phyloP scores from a whole-genome alignment of 2,888 invertebrate genomes.

The Lycophotia porphyrea region DNA sequence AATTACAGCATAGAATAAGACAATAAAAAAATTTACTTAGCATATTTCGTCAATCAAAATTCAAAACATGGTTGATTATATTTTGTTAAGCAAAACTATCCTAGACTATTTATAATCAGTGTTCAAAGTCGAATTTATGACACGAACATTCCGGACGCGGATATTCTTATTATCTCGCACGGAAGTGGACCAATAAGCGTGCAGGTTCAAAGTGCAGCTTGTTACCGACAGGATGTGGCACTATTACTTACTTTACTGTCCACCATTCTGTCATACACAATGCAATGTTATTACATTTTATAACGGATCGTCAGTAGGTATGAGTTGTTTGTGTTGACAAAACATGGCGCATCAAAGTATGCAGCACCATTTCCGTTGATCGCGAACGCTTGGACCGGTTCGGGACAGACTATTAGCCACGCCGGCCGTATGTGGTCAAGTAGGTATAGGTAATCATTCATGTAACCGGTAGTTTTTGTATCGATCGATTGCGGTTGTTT shows the following conservation, averaged over 20 bases:
- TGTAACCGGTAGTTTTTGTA: conserved; percentile 31
- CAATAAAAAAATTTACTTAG: background rate
- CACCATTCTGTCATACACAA: conserved; percentile 31
- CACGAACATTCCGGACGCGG: conserved; percentile 39
- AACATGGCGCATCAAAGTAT: conserved; percentile 40
- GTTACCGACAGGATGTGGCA: conserved; percentile 48
- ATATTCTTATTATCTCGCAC: conserved; percentile 35
- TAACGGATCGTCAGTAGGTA: conserved; percentile 22
- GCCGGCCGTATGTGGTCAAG: conserved; percentile 40
- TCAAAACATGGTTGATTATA: conserved; percentile 4
- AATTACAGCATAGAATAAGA: background rate
- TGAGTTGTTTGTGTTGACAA: conserved; percentile 45
- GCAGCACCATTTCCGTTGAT: conserved; percentile 40
- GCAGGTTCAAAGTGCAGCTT: conserved; percentile 45
- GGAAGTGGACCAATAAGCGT: conserved; percentile 39
- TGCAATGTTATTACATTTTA: conserved; percentile 49
- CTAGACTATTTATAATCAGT: conserved; percentile 16
- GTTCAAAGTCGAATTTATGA: conserved; percentile 39
- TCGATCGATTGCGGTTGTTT: conserved; percentile 20
- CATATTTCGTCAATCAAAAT: conserved; percentile 16
- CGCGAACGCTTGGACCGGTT: conserved; percentile 45
- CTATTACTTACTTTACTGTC: conserved; percentile 18
- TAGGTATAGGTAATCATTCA: conserved; percentile 16
- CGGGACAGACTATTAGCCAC: conserved; percentile 15
- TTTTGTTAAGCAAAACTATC: background rate